A percentile compares a stretch with the other conserved stretches of the same genome.
Conservation (phyloP, 2,797 vertebrate genomes). For the Eidolon dupreanum region DNA sequence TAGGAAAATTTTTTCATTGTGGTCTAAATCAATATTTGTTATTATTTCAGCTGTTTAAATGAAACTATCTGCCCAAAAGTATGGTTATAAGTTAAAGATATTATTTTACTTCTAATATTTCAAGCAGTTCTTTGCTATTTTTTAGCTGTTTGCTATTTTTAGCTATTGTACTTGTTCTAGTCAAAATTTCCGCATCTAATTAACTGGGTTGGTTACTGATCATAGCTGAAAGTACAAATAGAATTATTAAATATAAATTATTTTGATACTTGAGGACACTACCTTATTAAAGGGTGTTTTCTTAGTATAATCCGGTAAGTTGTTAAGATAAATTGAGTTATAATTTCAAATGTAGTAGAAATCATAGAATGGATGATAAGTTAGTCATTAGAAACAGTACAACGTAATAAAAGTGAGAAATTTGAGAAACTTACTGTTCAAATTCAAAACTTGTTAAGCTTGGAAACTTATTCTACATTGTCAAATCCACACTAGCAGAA, state of each 20-base stretch:
- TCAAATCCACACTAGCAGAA: slow-evolving; percentile 60
- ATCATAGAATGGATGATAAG: slow-evolving; percentile 86
- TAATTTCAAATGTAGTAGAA: slow-evolving; percentile 72
- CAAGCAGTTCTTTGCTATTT: slow-evolving; percentile 47
- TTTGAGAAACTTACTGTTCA: slow-evolving; percentile 34
- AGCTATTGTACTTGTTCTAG: slow-evolving; percentile 56
- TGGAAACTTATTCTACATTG: neutral
- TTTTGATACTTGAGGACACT: slow-evolving; percentile 62
- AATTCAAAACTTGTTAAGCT: slow-evolving; percentile 24
- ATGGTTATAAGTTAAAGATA: slow-evolving; percentile 64
- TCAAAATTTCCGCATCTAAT: slow-evolving; percentile 32
- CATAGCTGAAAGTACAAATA: slow-evolving; percentile 66
- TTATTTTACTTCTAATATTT: slow-evolving; percentile 44
- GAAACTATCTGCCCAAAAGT: slow-evolving; percentile 67
- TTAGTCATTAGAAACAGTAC: slow-evolving; percentile 74
- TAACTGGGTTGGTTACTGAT: slow-evolving; percentile 57
- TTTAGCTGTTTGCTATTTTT: slow-evolving; percentile 65
- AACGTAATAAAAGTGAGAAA: slow-evolving; percentile 27
- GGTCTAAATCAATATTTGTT: slow-evolving; percentile 66
- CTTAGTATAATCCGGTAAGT: slow-evolving; percentile 85
- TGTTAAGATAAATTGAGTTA: slow-evolving; percentile 66
- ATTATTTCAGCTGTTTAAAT: slow-evolving; percentile 71
- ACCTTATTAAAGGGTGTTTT: slow-evolving; percentile 78
- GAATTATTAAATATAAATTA: slow-evolving; percentile 60
- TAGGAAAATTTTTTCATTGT: slow-evolving; percentile 60